Percentiles rank a stretch among this genome's conserved stretches.
Evolutionary conservation across 2,113 vertebrate species (phyloP).

Genomic region (Columbina picui): DNA sequence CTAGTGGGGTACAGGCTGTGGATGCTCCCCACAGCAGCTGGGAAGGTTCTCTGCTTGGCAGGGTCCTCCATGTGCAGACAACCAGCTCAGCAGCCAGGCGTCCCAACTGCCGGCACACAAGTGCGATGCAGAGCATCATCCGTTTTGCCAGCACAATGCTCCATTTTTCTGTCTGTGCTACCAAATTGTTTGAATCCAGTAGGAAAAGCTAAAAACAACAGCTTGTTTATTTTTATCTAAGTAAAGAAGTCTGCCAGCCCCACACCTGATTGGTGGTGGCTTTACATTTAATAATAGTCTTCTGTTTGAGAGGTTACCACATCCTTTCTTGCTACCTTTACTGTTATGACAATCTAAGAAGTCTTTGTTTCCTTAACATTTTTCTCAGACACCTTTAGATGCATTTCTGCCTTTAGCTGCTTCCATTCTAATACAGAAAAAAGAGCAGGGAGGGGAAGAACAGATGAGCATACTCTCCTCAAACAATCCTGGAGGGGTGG

Average conservation of each 20-base stretch:
- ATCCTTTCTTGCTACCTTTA: slow-evolving; percentile 76
- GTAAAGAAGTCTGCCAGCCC: background rate
- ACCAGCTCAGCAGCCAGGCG: background rate
- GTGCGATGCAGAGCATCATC: fast-evolving
- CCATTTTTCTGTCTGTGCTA: background rate
- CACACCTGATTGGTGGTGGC: background rate
- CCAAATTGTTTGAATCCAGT: background rate
- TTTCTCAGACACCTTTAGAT: background rate
- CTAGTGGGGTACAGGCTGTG: no score
- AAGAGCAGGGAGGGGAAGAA: background rate
- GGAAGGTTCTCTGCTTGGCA: background rate
- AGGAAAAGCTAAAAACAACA: background rate
- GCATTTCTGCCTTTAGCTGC: background rate
- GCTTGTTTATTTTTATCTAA: background rate
- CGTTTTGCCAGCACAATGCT: background rate
- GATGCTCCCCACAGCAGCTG: background rate
- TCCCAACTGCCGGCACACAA: background rate
- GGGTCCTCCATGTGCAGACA: background rate
- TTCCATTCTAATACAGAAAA: background rate
- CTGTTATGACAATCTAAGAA: slow-evolving; percentile 71
- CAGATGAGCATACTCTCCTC: background rate
- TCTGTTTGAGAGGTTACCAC: slow-evolving; percentile 50
- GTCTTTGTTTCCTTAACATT: slow-evolving; percentile 63
- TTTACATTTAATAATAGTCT: background rate
- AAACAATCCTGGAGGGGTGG: background rate